Base-by-base conservation (phyloP, 2,113 vertebrate genomes). In the Phyllostomus hastatus region DNA sequence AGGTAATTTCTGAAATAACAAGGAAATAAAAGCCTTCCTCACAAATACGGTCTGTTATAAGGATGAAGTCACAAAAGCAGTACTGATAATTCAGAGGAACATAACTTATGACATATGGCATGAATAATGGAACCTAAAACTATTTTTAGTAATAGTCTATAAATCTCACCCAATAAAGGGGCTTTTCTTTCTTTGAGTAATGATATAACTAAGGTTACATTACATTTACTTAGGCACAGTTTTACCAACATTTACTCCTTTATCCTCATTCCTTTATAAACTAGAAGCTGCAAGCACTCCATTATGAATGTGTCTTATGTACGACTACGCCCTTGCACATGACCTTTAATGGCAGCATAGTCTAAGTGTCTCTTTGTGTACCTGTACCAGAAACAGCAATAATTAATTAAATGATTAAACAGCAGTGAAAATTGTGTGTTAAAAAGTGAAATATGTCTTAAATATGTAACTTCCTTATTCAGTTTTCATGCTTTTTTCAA, bases 51-150 rank as follows among this genome's bases (percentile, higher is more conserved):
- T 50, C 80, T 91, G 10, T 50, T 88, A 22, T 66, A 35, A 64
- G 73, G 95, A 82, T 78, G 19, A 90, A 82, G 94, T 88, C 33
- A 79, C 26, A 91, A 95, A 87, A 92, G 19, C 24, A 96, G 61
- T 80, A 54, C 5, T 75, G 5, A 88, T 70, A 10, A 57, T 50
- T 95, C 24, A 43, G 41, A 87, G 43, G 9, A 86, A 91, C 50
- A 61, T 6, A 95, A 88, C 5, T 41, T 84, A 19, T 28, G 24
- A 54, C 48, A 67, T 67, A 1, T 85, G 52, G n/a, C 26, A 96
- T 41, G 69, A 93, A 84, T 20, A 93, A 93, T 75, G 19, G 70
- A 92, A 92, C 5, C 12, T 79, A 1, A 28, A 76, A 85, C 66
- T 89, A 38, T 54, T 87, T 90, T 88, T 93, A 91, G 64, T 80